phyloP scores from a whole-genome alignment of 2,113 vertebrate genomes.

The Oreochromis niloticus region DNA sequence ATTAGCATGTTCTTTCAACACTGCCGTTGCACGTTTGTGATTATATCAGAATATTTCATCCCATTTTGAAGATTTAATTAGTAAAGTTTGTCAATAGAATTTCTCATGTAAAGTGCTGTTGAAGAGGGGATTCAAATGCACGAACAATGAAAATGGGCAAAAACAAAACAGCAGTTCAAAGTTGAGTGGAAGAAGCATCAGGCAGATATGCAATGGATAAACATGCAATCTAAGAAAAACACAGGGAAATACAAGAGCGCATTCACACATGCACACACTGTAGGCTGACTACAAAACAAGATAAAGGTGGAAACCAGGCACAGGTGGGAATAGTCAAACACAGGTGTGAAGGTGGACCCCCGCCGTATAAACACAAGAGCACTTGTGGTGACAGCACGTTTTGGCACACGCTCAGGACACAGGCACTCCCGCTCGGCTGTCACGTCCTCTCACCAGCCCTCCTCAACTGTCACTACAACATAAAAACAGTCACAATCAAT shows the following conservation, averaged over 20 bases:
- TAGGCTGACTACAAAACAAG: not conserved
- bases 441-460: not conserved
- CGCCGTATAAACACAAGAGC: not conserved
- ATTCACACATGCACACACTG: not conserved
- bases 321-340: not conserved
- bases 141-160: not conserved
- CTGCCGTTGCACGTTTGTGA: not conserved
- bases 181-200: not conserved
- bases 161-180: not conserved
- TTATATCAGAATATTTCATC: constrained; percentile 14
- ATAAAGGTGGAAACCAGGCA: not conserved
- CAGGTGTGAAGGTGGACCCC: not conserved
- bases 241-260: not conserved
- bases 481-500: not conserved
- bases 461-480: not conserved
- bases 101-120: not conserved
- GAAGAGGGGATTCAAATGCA: not conserved
- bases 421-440: not conserved
- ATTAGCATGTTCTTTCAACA: constrained; percentile 1
- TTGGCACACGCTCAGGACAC: accelerated
- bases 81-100: not conserved
- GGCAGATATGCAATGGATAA: not conserved
- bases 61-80: not conserved
- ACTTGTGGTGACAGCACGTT: not conserved
- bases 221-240: not conserved